These are phyloP conservation scores for Tupaia chinensis DNA, from an alignment of 2,113 vertebrate genomes.

Conservation along the genomic window DNA sequence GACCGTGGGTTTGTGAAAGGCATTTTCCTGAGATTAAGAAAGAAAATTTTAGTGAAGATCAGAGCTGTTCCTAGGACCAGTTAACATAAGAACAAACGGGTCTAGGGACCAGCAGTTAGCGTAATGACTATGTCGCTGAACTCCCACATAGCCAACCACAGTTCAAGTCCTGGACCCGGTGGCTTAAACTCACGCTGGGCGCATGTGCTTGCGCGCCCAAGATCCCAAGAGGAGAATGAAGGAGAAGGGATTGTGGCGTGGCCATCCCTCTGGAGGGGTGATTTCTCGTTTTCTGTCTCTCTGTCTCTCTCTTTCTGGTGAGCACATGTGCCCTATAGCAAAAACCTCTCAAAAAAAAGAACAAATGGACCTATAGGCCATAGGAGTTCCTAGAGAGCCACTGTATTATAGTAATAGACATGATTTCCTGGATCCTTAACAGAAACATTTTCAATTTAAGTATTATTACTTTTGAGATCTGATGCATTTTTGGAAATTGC, in stretches of 20 bases:
- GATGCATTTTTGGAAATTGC: constrained; percentile 10
- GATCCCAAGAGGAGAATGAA: too few species aligned
- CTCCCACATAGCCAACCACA: too few species aligned
- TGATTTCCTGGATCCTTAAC: neutral
- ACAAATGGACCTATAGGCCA: neutral
- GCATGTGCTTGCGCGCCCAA: too few species aligned
- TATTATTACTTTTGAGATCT: neutral
- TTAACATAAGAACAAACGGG: neutral
- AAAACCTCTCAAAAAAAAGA: neutral
- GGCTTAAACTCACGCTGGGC: too few species aligned
- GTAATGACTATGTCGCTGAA: too few species aligned
- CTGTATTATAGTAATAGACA: neutral
- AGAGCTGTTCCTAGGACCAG: neutral
- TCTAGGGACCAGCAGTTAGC: neutral
- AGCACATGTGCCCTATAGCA: too few species aligned
- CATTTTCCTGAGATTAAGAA: neutral
- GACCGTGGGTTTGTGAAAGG: neutral
- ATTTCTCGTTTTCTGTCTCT: too few species aligned
- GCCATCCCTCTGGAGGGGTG: too few species aligned
- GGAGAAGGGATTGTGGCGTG: too few species aligned
- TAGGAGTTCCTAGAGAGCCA: neutral
- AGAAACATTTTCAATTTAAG: neutral
- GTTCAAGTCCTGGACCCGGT: too few species aligned
- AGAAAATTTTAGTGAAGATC: neutral
- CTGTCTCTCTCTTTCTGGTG: too few species aligned